A percentile compares a stretch with the other conserved stretches of the same genome.
Conservation (phyloP, 2,113 vertebrate species). For the Calonectris borealis region DNA sequence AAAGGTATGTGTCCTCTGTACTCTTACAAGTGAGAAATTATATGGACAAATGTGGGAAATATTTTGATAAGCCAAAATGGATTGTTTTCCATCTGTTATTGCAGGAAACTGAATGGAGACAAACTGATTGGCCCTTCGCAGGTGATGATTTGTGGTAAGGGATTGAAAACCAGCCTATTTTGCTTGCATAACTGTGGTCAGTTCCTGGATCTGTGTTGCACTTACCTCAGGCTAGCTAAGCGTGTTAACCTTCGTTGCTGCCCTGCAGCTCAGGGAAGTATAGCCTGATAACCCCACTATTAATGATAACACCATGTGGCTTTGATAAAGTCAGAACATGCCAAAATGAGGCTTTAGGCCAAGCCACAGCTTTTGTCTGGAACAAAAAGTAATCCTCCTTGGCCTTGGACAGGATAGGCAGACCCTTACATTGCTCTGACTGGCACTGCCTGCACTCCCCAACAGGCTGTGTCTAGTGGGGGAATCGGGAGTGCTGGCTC, state of each 20-base stretch:
- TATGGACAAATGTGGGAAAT: background rate
- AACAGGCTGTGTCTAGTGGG: background rate
- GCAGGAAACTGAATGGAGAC: background rate
- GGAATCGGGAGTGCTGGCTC: background rate
- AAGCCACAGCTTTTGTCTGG: background rate
- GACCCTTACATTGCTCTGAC: background rate
- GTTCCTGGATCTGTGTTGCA: background rate
- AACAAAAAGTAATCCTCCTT: background rate
- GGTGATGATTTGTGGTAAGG: background rate
- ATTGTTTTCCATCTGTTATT: background rate
- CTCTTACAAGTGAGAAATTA: background rate
- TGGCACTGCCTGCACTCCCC: background rate
- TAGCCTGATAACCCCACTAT: background rate
- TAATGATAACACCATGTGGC: background rate
- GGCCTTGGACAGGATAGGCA: background rate
- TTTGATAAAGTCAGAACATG: background rate
- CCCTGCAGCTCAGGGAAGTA: background rate
- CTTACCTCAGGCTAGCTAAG: background rate
- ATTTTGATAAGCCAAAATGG: background rate
- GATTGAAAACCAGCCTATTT: background rate
- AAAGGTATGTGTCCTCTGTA: background rate
- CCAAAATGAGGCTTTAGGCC: background rate
- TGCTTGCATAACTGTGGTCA: background rate
- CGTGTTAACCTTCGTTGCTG: background rate
- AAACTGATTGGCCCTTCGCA: background rate